Evolutionary conservation across 2,888 invertebrate species (phyloP).

Genomic region (Melipona bicolor): DNA sequence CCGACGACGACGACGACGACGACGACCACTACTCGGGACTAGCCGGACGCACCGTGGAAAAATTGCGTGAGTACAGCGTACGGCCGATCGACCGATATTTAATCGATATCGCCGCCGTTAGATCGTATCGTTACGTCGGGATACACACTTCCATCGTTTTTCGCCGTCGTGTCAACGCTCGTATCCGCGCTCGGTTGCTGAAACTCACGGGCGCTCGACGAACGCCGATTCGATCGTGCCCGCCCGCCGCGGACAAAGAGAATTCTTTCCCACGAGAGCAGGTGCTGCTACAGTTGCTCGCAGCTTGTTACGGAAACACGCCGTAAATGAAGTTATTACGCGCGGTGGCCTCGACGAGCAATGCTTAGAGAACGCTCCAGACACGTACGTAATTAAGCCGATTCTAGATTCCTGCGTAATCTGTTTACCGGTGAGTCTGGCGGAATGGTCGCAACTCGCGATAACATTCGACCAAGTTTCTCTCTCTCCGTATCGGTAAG

Average conservation of each 20-base stretch:
- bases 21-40: conserved; percentile 47
- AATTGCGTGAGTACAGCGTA: conserved; percentile 67
- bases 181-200: not conserved
- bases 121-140: conserved; percentile 25
- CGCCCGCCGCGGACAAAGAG: conserved; percentile 57
- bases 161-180: conserved; percentile 43
- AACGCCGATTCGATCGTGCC: conserved; percentile 37
- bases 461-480: not conserved
- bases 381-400: conserved; percentile 1
- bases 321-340: conserved; percentile 44
- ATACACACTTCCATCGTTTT: conserved; percentile 40
- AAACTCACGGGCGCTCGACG: not conserved
- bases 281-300: conserved; percentile 30
- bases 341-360: not conserved
- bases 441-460: too few species aligned
- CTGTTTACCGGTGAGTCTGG: not conserved
- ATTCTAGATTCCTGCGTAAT: not conserved
- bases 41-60: conserved; percentile 55
- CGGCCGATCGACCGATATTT: conserved; percentile 41
- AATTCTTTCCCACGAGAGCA: conserved; percentile 68
- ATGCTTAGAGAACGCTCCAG: not conserved
- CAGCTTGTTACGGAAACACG: conserved; percentile 38
- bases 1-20: conserved; percentile 59
- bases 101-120: conserved; percentile 53
- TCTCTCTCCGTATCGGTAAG: not conserved